Percentiles rank a stretch among this genome's conserved stretches.
These are phyloP conservation scores for Columba guinea DNA, from an alignment of 2,797 vertebrate species.

Conservation along the genomic window DNA sequence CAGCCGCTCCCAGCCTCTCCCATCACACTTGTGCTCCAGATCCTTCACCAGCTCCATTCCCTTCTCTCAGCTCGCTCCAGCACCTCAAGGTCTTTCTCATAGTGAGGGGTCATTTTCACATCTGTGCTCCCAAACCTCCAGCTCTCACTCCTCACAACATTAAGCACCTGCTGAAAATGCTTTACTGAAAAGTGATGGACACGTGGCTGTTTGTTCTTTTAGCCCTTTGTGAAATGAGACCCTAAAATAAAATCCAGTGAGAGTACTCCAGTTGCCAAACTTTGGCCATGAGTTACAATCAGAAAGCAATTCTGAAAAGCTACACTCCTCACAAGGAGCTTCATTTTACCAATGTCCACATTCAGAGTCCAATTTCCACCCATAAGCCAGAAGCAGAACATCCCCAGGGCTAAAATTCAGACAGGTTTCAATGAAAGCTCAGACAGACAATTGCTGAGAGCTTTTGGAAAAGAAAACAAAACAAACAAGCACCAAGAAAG, in stretches of 20 bases:
- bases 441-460: not conserved
- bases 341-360: accelerated
- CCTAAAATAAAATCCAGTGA: not conserved
- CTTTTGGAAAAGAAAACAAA: not conserved
- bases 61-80: no score
- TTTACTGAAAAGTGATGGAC: not conserved
- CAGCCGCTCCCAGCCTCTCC: no score
- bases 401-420: not conserved
- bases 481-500: not conserved
- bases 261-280: not conserved
- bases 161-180: accelerated
- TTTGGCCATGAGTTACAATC: not conserved
- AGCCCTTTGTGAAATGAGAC: not conserved
- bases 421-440: not conserved
- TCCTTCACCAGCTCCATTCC: no score
- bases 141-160: not conserved
- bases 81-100: no score
- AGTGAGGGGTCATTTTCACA: not conserved
- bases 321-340: accelerated
- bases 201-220: accelerated
- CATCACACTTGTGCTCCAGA: no score
- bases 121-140: not conserved
- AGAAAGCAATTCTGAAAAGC: not conserved
- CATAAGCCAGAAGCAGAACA: not conserved
- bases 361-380: not conserved